Conservation (phyloP, 92 coral and sea anemone species). For the Porites divaricata region DNA sequence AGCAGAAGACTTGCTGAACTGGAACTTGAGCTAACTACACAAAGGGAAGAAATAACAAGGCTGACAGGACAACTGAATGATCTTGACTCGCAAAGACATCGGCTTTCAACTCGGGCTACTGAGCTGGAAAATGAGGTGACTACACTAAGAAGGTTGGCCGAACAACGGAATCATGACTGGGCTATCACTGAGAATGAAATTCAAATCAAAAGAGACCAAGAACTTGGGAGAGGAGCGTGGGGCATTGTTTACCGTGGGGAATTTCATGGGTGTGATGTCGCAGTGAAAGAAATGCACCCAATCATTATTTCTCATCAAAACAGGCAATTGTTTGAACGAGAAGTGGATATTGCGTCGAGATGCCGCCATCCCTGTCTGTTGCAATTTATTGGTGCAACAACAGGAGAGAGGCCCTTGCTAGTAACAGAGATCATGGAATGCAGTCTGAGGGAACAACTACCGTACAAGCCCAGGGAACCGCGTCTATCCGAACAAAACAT, state of each 20-base stretch:
- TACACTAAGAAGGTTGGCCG: too few relatives aligned
- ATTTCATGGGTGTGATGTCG: slow-evolving; percentile 68
- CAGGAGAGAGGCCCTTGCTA: slow-evolving; percentile 58
- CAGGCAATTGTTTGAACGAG: slow-evolving; percentile 70
- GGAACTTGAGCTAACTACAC: too few relatives aligned
- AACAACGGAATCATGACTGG: slow-evolving; percentile 56
- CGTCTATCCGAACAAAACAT: slow-evolving; percentile 46
- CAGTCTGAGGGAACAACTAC: slow-evolving; percentile 61
- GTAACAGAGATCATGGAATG: slow-evolving; percentile 75
- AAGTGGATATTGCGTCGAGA: slow-evolving; percentile 78
- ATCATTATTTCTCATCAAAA: slow-evolving; percentile 59
- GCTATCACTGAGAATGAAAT: slow-evolving; percentile 67
- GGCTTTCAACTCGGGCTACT: too few relatives aligned
- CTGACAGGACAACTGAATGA: too few relatives aligned
- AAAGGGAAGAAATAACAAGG: too few relatives aligned
- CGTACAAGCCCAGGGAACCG: too few relatives aligned
- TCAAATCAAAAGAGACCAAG: not conserved
- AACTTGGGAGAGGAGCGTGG: slow-evolving; percentile 79
- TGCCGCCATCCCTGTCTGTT: slow-evolving; percentile 85
- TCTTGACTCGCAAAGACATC: too few relatives aligned
- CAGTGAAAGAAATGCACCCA: slow-evolving; percentile 79
- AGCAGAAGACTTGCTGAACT: too few relatives aligned
- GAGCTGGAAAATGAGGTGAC: too few relatives aligned
- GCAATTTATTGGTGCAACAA: slow-evolving; percentile 90
- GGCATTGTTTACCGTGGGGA: slow-evolving; percentile 64